These are phyloP conservation scores for Pteronotus mesoamericanus DNA, from an alignment of 2,797 vertebrate species.

Conservation along the genomic window DNA sequence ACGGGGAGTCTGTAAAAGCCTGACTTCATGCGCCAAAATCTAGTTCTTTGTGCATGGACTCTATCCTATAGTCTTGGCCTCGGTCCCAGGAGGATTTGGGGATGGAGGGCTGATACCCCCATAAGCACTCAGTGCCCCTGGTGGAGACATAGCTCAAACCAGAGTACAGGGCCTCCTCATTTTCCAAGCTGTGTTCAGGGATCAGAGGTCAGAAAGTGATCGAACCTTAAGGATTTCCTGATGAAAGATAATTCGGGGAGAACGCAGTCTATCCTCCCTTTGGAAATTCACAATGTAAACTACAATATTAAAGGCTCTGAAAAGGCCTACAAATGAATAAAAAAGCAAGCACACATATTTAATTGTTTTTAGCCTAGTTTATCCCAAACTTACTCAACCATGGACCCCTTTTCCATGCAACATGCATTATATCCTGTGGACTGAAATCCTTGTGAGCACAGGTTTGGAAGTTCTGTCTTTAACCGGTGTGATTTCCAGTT, in stretches of 20 bases:
- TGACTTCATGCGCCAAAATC: neutral
- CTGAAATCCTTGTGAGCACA: neutral
- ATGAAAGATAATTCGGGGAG: neutral
- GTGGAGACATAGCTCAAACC: neutral
- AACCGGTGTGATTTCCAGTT: neutral
- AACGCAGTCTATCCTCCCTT: neutral
- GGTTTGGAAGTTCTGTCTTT: constrained; percentile 27
- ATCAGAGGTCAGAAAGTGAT: neutral
- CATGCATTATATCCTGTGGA: constrained; percentile 22
- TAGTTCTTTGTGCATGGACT: neutral
- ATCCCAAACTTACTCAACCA: constrained; percentile 1
- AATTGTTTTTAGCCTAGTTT: neutral
- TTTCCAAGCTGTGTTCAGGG: neutral
- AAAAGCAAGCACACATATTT: neutral
- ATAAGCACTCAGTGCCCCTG: neutral
- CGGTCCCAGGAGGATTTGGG: neutral
- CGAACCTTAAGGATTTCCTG: neutral
- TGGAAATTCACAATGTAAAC: neutral
- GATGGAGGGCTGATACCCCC: neutral
- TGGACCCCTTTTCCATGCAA: neutral
- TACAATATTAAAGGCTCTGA: neutral
- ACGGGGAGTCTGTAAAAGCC: neutral
- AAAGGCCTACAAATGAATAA: neutral
- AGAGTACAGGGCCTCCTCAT: neutral
- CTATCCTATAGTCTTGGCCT: neutral